A percentile compares a stretch with the other conserved stretches of the same genome.
Conservation (phyloP, 2,797 vertebrate species). For the Hemibagrus guttatus region DNA sequence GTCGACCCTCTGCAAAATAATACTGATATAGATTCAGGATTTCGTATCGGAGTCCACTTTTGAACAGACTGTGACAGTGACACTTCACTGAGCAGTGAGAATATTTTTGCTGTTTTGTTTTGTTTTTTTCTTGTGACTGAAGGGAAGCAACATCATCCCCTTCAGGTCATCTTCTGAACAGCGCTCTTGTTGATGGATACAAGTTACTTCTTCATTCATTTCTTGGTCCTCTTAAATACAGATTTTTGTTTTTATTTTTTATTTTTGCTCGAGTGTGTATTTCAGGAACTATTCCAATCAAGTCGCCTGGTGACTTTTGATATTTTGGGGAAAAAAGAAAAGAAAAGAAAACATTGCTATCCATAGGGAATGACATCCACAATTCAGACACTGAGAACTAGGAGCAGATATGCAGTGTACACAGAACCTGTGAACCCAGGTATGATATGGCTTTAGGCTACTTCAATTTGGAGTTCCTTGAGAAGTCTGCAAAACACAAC, state of each 20-base stretch:
- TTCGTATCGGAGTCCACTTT: constrained; percentile 21
- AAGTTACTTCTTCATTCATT: not conserved
- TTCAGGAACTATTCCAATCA: constrained; percentile 18
- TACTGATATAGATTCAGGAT: constrained; percentile 19
- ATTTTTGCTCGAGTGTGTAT: constrained; percentile 16
- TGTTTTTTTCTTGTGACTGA: not conserved
- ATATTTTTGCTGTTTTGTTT: not conserved
- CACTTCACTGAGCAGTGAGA: constrained; percentile 18
- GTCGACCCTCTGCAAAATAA: constrained; percentile 16
- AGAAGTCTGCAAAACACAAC: not conserved
- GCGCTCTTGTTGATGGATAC: not conserved
- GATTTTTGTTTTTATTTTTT: not conserved
- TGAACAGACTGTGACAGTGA: constrained; percentile 26
- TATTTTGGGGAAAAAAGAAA: not conserved
- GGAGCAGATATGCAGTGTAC: constrained; percentile 26
- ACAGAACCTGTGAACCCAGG: constrained; percentile 24
- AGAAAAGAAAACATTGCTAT: not conserved
- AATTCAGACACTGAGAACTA: constrained; percentile 23
- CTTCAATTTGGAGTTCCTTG: not conserved
- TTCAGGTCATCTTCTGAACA: constrained; percentile 19
- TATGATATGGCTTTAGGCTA: constrained; percentile 15
- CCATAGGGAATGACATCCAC: not conserved
- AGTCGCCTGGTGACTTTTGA: constrained; percentile 19
- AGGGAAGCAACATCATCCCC: not conserved
- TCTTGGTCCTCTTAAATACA: not conserved